phyloP scores from a whole-genome alignment of 2,888 invertebrate species.

The Cantharis rustica region DNA sequence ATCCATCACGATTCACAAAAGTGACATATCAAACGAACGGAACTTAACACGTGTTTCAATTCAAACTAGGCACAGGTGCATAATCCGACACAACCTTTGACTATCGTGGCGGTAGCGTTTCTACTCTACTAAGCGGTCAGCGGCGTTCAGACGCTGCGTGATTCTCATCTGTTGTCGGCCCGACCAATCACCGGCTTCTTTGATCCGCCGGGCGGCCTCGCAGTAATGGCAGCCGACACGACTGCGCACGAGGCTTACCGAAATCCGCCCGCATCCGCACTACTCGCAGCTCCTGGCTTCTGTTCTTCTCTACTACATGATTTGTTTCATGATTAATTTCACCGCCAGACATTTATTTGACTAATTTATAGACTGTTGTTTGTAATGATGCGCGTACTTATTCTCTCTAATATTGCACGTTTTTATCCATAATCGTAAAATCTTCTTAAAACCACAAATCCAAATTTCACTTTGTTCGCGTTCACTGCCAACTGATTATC shows the following conservation, averaged over 20 bases:
- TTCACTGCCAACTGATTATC: background rate
- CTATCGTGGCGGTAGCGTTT: slow-evolving; percentile 60
- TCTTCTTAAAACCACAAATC: background rate
- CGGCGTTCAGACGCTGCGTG: slow-evolving; percentile 41
- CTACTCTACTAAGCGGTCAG: slow-evolving; percentile 39
- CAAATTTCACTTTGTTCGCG: background rate
- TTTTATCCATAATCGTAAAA: background rate
- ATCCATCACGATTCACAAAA: slow-evolving; percentile 36
- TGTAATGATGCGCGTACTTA: slow-evolving; percentile 29
- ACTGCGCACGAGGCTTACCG: slow-evolving; percentile 63
- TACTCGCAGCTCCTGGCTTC: slow-evolving; percentile 19
- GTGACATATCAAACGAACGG: slow-evolving; percentile 4
- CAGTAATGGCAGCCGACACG: slow-evolving; percentile 65
- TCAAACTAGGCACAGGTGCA: slow-evolving; percentile 21
- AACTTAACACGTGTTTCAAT: slow-evolving; percentile 30
- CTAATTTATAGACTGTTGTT: slow-evolving; percentile 51
- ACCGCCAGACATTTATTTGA: slow-evolving; percentile 52
- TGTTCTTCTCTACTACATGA: slow-evolving; percentile 40
- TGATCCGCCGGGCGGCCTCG: slow-evolving; percentile 56
- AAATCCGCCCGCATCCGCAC: slow-evolving; percentile 38
- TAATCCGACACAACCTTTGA: slow-evolving; percentile 30
- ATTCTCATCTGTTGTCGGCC: slow-evolving; percentile 52
- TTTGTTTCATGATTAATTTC: slow-evolving; percentile 53
- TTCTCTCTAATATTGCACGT: slow-evolving; percentile 2
- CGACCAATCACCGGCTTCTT: slow-evolving; percentile 55